Conservation (phyloP, 2,113 vertebrate genomes). For the Trogon surrucura region DNA sequence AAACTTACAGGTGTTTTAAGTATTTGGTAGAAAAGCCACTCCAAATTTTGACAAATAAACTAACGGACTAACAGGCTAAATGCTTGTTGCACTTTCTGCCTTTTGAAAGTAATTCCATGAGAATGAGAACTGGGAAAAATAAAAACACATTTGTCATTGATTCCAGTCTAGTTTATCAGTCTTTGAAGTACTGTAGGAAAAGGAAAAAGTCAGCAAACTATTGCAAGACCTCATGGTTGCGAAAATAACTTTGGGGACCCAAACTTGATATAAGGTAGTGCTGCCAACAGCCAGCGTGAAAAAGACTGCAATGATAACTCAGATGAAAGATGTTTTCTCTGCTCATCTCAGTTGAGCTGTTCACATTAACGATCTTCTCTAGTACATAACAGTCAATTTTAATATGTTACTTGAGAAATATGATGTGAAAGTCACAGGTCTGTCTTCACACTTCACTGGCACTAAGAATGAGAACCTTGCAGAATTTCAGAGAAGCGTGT, state of each 20-base stretch:
- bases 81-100: background rate
- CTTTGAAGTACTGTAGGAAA: background rate
- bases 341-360: background rate
- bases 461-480: background rate
- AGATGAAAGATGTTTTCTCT: background rate
- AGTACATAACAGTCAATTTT: background rate
- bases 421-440: background rate
- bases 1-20: background rate
- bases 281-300: background rate
- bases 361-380: background rate
- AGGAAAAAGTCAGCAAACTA: background rate
- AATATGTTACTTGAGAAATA: background rate
- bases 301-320: background rate
- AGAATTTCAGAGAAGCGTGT: background rate
- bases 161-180: background rate
- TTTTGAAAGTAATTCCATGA: background rate
- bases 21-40: background rate
- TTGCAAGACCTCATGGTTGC: background rate
- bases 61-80: background rate
- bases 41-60: background rate
- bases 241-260: background rate
- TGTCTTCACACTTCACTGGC: background rate
- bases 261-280: background rate
- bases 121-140: background rate
- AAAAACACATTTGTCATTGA: background rate